phyloP scores from a whole-genome alignment of 2,797 vertebrate genomes.

The Lithobates sylvaticus region DNA sequence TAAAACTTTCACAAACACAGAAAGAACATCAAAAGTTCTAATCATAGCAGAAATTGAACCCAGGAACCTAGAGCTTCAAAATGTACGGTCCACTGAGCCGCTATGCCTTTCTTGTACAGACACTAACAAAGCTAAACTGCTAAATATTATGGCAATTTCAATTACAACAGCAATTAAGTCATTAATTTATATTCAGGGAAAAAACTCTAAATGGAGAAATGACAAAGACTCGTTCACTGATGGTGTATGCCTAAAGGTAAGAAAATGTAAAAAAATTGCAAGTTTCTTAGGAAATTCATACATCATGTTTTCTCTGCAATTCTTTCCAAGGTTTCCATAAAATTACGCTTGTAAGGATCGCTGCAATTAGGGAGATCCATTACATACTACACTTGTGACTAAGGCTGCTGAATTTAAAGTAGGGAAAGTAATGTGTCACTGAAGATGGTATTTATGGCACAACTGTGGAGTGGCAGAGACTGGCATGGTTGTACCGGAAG shows the following conservation, averaged over 20 bases:
- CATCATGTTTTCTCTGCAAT: neutral
- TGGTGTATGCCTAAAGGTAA: neutral
- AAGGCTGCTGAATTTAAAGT: slow-evolving; percentile 17
- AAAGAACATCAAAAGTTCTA: no score
- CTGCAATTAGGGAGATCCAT: slow-evolving; percentile 25
- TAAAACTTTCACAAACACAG: no score
- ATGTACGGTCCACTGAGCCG: no score
- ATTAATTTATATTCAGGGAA: no score
- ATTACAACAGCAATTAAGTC: no score
- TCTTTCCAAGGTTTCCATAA: slow-evolving; percentile 13
- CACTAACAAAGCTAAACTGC: no score
- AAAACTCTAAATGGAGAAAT: no score
- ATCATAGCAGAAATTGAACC: no score
- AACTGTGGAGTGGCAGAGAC: neutral
- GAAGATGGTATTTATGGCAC: neutral
- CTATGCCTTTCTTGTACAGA: no score
- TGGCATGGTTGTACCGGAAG: neutral
- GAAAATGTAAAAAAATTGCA: neutral
- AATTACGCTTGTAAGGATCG: neutral
- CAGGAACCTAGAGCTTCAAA: no score
- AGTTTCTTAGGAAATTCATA: neutral
- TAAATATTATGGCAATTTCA: no score
- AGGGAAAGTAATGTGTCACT: slow-evolving; percentile 41
- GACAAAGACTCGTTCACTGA: no score
- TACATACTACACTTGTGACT: slow-evolving; percentile 12